Evolutionary conservation across 1,140 invertebrate genomes (phyloP), one percentile per base, ranked within the genome.

Genomic region (Drosophila ambigua): DNA sequence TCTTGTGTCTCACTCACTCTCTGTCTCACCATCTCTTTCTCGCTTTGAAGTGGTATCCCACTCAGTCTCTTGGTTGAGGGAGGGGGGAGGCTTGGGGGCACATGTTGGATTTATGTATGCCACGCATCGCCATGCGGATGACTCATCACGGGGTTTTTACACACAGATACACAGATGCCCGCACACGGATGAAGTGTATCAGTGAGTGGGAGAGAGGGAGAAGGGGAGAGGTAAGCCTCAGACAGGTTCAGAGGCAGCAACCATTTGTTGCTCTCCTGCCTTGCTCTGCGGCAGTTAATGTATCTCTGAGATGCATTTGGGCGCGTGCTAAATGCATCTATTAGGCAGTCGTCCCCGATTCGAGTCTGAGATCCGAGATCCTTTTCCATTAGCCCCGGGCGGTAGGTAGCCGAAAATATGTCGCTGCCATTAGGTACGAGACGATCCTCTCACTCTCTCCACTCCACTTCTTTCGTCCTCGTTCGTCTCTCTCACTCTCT

Each of bases 71-170:
- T 4, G 31, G 7, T 5, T 5, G 46, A 4, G 13, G 31, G 28
- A 26, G 13, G 45, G 49, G 35, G 45, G 39, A 60, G 39, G 41
- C 39, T 35, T 60, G 68, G 53, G 53, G 61, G 72, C 68, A 74
- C 72, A 75, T 75, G 72, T 74, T 65, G 69, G 69, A 74, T 74
- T 67, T 75, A 65, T 75, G 72, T 75, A 75, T 75, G 72, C 72
- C 72, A 76, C 57, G 73, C 73, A 73, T 63, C 63, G 78, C 46
- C 69, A 72, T 67, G 54, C 24, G 48, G 90, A 90, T 91, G 90
- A 91, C 72, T 91, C 90, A 91, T 91, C 90, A 11, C 11, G 85
- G 90, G 90, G 85, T 90, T 91, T 91, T 89, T 91, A 91, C 79
- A 79, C 73, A 72, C 63, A 43, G 55, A 74, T 52, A 73, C 28